Percentiles rank a stretch among this genome's conserved stretches.
Conservation (phyloP, 2,888 invertebrate species). For the Agapetus fuscipes region DNA sequence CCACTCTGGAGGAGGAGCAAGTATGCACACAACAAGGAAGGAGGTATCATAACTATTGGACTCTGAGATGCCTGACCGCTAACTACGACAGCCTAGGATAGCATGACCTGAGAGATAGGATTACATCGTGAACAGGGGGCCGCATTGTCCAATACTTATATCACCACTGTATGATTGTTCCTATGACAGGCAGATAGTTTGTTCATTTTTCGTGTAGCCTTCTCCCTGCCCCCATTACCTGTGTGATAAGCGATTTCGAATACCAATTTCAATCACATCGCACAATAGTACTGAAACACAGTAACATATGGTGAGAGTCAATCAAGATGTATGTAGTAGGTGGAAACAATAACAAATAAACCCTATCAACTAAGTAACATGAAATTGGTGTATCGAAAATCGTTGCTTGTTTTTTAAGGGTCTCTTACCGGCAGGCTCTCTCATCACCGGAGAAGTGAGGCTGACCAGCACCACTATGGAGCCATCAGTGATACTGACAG, state of each 20-base stretch:
- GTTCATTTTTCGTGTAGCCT: conserved; percentile 36
- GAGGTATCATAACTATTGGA: conserved; percentile 3
- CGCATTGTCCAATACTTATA: neutral
- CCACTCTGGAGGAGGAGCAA: conserved; percentile 1
- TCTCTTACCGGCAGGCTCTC: conserved; percentile 60
- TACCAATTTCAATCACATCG: conserved; percentile 32
- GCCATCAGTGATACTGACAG: conserved; percentile 73
- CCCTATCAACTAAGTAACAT: conserved; percentile 18
- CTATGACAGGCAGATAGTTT: conserved; percentile 35
- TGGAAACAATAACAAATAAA: neutral
- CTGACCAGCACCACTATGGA: conserved; percentile 75
- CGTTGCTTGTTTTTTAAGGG: conserved; percentile 14
- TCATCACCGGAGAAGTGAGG: conserved; percentile 86
- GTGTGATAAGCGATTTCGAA: conserved; percentile 31
- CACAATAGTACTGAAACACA: conserved; percentile 21
- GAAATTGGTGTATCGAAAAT: conserved; percentile 34
- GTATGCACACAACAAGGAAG: neutral
- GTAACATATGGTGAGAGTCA: conserved; percentile 17
- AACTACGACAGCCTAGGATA: too few species aligned
- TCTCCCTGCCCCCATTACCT: conserved; percentile 18
- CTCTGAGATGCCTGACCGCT: too few species aligned
- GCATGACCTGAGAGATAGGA: too few species aligned
- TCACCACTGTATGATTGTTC: too few species aligned
- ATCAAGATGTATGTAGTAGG: conserved; percentile 1
- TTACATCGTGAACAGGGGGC: neutral